Evolutionary conservation across 2,797 vertebrate genomes (phyloP).

Genomic region (Diglossa cyanea): DNA sequence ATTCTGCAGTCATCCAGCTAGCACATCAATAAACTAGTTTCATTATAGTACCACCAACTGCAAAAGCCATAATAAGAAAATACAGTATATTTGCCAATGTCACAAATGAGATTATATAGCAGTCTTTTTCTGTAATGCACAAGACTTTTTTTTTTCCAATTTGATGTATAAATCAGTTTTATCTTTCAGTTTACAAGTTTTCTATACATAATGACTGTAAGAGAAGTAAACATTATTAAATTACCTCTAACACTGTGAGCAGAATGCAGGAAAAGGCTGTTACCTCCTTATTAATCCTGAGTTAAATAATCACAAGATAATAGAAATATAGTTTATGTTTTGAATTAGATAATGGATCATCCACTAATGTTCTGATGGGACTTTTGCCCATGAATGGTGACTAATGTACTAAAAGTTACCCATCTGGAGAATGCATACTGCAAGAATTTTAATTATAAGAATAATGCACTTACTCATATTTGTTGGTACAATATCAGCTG

Average conservation of each 20-base stretch:
- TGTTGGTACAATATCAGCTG: constrained; percentile 41
- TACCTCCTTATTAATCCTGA: background rate
- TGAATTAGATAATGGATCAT: background rate
- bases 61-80: constrained; percentile 43
- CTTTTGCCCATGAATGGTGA: background rate
- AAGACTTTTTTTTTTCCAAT: background rate
- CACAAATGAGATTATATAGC: constrained; percentile 36
- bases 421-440: background rate
- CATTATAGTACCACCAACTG: constrained; percentile 38
- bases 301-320: background rate
- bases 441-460: background rate
- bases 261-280: background rate
- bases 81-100: constrained; percentile 10
- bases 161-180: constrained; percentile 19
- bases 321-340: background rate
- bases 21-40: constrained; percentile 46
- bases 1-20: constrained; percentile 23
- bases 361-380: background rate
- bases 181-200: constrained; percentile 28
- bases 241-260: background rate
- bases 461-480: background rate
- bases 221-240: constrained; percentile 16
- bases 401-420: background rate
- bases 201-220: constrained; percentile 14
- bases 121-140: background rate